These are phyloP conservation scores for Acinonyx jubatus DNA, from an alignment of 2,113 vertebrate genomes.

Conservation along the genomic window DNA sequence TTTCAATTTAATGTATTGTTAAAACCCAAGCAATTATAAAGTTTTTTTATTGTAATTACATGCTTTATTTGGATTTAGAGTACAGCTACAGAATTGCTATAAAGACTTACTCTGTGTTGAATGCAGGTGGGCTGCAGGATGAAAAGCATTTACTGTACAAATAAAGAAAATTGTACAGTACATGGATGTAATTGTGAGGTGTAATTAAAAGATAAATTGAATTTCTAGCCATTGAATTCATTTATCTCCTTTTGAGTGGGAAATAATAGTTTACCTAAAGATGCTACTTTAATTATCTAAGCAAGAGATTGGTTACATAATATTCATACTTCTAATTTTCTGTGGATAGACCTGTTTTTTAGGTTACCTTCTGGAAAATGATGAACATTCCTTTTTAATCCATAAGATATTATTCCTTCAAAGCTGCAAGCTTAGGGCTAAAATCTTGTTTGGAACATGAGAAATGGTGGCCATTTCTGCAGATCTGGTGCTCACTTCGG, in stretches of 20 bases:
- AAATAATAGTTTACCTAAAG: constrained; percentile 65
- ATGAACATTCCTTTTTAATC: neutral
- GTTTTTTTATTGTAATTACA: constrained; percentile 71
- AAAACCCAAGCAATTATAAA: constrained; percentile 68
- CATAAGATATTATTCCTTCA: constrained; percentile 48
- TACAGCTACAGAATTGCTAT: constrained; percentile 52
- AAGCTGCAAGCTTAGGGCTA: constrained; percentile 46
- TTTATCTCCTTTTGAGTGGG: constrained; percentile 65
- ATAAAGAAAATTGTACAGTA: constrained; percentile 53
- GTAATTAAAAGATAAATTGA: constrained; percentile 57
- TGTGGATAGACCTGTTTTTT: constrained; percentile 16
- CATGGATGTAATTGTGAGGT: constrained; percentile 52
- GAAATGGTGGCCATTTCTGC: constrained; percentile 73
- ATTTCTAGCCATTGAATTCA: constrained; percentile 47
- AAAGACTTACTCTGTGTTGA: constrained; percentile 36
- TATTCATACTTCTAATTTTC: constrained; percentile 45
- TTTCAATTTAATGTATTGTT: constrained; percentile 66
- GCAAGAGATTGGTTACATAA: constrained; percentile 21
- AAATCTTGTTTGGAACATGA: constrained; percentile 71
- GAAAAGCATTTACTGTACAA: constrained; percentile 61
- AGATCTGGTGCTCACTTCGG: constrained; percentile 76
- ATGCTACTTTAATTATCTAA: constrained; percentile 60
- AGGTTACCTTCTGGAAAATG: constrained; percentile 31
- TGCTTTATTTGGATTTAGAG: constrained; percentile 58
- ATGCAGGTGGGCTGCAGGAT: constrained; percentile 29